Evolutionary conservation across 2,888 invertebrate genomes (phyloP).

Genomic region (Diarsia rubi): DNA sequence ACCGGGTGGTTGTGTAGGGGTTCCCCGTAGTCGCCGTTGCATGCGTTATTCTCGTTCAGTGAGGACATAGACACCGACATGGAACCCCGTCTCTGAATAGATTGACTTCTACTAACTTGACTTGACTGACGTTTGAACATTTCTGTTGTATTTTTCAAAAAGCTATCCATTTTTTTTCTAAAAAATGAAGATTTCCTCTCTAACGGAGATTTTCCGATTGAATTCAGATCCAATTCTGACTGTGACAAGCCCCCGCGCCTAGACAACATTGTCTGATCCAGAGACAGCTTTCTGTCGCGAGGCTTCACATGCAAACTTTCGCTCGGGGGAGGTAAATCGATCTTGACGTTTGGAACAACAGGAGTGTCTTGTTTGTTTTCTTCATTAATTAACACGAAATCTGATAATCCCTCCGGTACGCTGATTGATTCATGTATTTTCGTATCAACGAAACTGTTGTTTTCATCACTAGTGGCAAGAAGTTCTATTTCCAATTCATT

Average conservation of each 20-base stretch:
- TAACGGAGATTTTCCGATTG: conserved; percentile 84
- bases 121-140: conserved; percentile 82
- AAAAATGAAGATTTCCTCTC: conserved; percentile 88
- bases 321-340: conserved; percentile 45
- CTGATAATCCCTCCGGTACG: conserved; percentile 66
- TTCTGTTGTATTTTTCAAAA: conserved; percentile 86
- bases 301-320: conserved; percentile 62
- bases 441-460: conserved; percentile 37
- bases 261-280: conserved; percentile 83
- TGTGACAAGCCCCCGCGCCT: conserved; percentile 82
- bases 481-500: conserved; percentile 41
- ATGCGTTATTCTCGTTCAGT: conserved; percentile 74
- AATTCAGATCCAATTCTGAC: conserved; percentile 85
- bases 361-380: conserved; percentile 45
- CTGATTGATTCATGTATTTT: conserved; percentile 64
- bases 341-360: conserved; percentile 44
- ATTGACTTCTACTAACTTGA: conserved; percentile 67
- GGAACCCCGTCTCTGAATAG: conserved; percentile 77
- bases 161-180: conserved; percentile 86
- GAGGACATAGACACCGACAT: conserved; percentile 85
- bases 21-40: conserved; percentile 63
- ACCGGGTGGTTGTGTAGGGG: conserved; percentile 67
- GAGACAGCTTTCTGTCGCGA: conserved; percentile 83
- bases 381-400: conserved; percentile 48
- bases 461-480: conserved; percentile 37